A percentile compares a stretch with the other conserved stretches of the same genome.
Conservation (phyloP, 1,140 invertebrate genomes). For the Aleiodes sp. region DNA sequence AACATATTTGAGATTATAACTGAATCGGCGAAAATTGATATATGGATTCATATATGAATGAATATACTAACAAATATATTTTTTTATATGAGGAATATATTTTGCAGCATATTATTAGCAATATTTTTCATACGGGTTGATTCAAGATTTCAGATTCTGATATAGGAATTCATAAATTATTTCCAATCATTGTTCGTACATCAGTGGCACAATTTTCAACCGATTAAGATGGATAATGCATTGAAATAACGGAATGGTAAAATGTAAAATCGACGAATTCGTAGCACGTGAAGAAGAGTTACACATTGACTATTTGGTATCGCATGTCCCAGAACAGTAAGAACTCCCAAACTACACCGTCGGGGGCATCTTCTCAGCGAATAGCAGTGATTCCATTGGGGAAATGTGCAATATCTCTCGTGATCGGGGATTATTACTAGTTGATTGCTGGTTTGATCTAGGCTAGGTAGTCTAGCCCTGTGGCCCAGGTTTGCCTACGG, state of each 20-base stretch:
- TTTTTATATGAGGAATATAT: too few species aligned
- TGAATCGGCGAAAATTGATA: too few species aligned
- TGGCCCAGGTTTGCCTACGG: slow-evolving; percentile 23
- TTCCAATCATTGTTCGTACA: not conserved
- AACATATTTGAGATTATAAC: too few species aligned
- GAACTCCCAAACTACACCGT: slow-evolving; percentile 49
- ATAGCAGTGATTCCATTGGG: slow-evolving; percentile 60
- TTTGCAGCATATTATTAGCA: too few species aligned
- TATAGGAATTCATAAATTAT: not conserved
- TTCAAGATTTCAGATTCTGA: too few species aligned
- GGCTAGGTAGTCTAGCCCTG: slow-evolving; percentile 43
- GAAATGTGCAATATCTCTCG: slow-evolving; percentile 65
- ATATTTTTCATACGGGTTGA: too few species aligned
- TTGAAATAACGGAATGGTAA: slow-evolving; percentile 28
- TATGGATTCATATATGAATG: too few species aligned
- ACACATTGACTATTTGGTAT: slow-evolving; percentile 39
- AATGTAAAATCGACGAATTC: slow-evolving; percentile 21
- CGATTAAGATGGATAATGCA: slow-evolving; percentile 19
- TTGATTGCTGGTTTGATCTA: slow-evolving; percentile 64
- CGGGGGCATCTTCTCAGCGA: slow-evolving; percentile 58
- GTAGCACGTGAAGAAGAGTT: slow-evolving; percentile 15
- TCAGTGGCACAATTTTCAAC: slow-evolving; percentile 9
- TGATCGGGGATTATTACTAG: slow-evolving; percentile 64
- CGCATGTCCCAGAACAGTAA: slow-evolving; percentile 63
- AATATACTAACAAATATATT: too few species aligned